These are phyloP conservation scores for Anguilla obscura DNA, from an alignment of 2,797 vertebrate genomes.

Conservation along the genomic window DNA sequence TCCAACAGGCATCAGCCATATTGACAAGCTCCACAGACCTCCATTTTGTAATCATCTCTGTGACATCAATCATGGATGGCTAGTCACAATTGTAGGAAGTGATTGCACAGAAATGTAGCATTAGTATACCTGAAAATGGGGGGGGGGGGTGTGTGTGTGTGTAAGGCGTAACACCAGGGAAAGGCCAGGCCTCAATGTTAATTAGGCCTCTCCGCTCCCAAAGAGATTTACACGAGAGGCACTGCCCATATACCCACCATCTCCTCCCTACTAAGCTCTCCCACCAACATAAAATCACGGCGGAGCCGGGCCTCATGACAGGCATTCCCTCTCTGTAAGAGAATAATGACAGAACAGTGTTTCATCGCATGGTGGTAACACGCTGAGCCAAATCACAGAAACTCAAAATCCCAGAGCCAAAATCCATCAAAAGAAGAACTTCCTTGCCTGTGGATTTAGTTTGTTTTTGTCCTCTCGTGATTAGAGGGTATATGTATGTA, in stretches of 20 bases:
- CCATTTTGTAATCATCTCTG: constrained; percentile 54
- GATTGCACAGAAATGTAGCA: constrained; percentile 12
- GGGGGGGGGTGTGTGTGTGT: no score
- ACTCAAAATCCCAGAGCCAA: constrained; percentile 56
- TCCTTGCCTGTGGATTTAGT: background rate
- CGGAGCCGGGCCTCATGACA: constrained; percentile 67
- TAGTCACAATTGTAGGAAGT: constrained; percentile 32
- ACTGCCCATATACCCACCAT: constrained; percentile 55
- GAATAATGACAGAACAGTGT: constrained; percentile 65
- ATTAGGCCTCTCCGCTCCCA: constrained; percentile 45
- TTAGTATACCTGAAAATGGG: constrained; percentile 34
- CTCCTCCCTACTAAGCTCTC: constrained; percentile 64
- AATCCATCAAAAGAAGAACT: constrained; percentile 54
- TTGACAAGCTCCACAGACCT: constrained; percentile 45
- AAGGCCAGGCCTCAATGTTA: constrained; percentile 34
- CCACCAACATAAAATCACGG: constrained; percentile 67
- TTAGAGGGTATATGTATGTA: background rate
- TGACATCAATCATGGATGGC: constrained; percentile 51
- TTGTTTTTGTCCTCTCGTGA: constrained; percentile 17
- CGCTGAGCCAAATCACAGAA: constrained; percentile 51
- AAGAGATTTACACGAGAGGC: constrained; percentile 44
- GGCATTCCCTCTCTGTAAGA: constrained; percentile 67
- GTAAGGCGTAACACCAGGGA: constrained; percentile 21
- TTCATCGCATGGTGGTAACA: constrained; percentile 64
- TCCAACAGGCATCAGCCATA: constrained; percentile 48